phyloP scores from a whole-genome alignment of 1,140 invertebrate genomes.

The Drosophila sp. region DNA sequence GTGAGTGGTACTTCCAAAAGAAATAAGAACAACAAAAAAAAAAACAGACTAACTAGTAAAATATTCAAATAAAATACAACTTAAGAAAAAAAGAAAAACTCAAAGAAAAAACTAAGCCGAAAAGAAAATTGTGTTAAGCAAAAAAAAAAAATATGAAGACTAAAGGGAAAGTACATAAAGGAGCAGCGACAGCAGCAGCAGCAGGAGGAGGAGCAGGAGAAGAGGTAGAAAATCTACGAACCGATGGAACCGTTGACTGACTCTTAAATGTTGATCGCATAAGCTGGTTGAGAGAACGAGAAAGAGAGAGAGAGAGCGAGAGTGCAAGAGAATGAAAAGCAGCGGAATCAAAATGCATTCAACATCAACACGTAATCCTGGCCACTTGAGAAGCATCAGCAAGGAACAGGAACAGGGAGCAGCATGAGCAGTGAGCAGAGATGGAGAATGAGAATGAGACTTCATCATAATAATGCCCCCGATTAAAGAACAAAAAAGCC shows the following conservation, averaged over 20 bases:
- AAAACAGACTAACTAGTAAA: not conserved
- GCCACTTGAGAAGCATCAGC: constrained; percentile 53
- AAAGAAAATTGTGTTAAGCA: not conserved
- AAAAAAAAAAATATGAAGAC: not conserved
- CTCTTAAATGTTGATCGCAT: constrained; percentile 13
- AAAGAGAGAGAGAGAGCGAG: not conserved
- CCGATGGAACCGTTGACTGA: not conserved
- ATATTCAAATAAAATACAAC: constrained; percentile 4
- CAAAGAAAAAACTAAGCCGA: not conserved
- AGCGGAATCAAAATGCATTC: constrained; percentile 70
- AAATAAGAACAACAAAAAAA: constrained; percentile 10
- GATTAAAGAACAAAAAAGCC: constrained; percentile 74
- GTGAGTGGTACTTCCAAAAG: constrained; percentile 61
- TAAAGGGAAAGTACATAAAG: constrained; percentile 21
- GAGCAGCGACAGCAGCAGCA: not conserved
- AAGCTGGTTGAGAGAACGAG: constrained; percentile 6
- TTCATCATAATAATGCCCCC: constrained; percentile 64
- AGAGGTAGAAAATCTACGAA: not conserved
- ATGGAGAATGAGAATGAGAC: constrained; percentile 44
- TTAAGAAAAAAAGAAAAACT: not conserved
- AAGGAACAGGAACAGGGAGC: constrained; percentile 18
- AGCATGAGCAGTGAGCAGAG: constrained; percentile 15
- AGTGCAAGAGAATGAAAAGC: not conserved
- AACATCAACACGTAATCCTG: constrained; percentile 74
- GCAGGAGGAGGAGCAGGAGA: constrained; percentile 13